Evolutionary conservation across 2,113 vertebrate genomes (phyloP).

Genomic region (Corvus cornix): DNA sequence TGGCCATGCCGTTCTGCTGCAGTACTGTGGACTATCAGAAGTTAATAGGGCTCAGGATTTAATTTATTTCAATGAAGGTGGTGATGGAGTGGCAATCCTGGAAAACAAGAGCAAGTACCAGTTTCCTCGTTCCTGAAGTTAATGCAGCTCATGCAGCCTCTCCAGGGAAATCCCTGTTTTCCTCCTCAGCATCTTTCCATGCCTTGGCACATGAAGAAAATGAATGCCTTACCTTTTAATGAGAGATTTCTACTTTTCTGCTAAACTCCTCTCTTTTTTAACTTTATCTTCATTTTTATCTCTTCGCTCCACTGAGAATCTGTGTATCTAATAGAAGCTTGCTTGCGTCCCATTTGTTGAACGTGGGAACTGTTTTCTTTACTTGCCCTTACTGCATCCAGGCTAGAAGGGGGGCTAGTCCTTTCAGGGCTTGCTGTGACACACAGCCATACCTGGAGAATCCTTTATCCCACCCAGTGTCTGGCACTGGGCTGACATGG

Average conservation of each 20-base stretch:
- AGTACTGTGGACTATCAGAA: background rate
- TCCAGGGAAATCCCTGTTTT: background rate
- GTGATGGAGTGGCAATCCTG: background rate
- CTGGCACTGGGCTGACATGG: rapidly evolving
- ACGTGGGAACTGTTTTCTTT: background rate
- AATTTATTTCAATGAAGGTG: background rate
- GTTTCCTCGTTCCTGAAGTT: background rate
- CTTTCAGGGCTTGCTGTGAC: background rate
- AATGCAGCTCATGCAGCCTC: background rate
- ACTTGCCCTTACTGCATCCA: background rate
- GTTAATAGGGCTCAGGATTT: background rate
- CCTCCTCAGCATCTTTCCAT: background rate
- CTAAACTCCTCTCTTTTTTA: background rate
- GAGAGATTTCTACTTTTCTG: background rate
- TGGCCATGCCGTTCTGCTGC: background rate
- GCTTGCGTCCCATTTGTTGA: background rate
- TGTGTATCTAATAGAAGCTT: background rate
- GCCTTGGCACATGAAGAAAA: background rate
- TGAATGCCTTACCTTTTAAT: background rate
- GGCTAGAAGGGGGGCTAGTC: background rate
- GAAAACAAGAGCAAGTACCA: background rate
- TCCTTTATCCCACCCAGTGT: background rate
- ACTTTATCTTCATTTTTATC: background rate
- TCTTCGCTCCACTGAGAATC: background rate
- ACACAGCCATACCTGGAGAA: background rate